A percentile compares a stretch with the other conserved stretches of the same genome.
These are phyloP conservation scores for Trilocha varians DNA, from an alignment of 2,888 invertebrate species.

Conservation along the genomic window DNA sequence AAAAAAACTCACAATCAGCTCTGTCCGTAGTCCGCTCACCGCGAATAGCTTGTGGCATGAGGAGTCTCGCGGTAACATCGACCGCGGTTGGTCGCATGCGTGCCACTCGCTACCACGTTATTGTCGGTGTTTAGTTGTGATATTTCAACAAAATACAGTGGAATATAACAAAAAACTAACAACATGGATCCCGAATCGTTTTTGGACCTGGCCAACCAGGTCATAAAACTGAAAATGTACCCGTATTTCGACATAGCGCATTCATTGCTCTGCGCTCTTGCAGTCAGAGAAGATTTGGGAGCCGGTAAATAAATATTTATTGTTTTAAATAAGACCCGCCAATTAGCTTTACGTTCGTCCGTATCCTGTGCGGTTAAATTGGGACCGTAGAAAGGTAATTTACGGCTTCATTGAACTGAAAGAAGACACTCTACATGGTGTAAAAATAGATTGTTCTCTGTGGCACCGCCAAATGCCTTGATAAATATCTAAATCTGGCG, in stretches of 20 bases:
- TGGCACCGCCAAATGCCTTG: conserved; percentile 22
- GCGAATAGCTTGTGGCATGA: conserved; percentile 8
- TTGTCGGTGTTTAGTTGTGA: conserved; percentile 69
- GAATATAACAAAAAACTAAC: conserved; percentile 26
- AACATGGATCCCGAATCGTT: conserved; percentile 96
- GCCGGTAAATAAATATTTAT: conserved; percentile 76
- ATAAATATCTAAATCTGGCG: conserved; percentile 4
- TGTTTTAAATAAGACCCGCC: conserved; percentile 36
- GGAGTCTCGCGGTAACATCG: conserved; percentile 66
- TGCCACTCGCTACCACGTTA: conserved; percentile 40
- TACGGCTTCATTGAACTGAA: conserved; percentile 39
- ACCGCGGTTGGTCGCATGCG: conserved; percentile 64
- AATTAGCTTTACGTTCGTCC: conserved; percentile 26
- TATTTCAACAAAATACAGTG: conserved; percentile 27
- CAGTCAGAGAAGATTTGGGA: conserved; percentile 95
- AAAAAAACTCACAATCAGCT: conserved; percentile 22
- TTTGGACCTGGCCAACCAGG: conserved; percentile 98
- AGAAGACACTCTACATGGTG: conserved; percentile 53
- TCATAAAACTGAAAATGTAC: conserved; percentile 99
- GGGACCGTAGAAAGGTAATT: conserved; percentile 17
- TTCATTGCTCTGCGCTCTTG: conserved; percentile 93
- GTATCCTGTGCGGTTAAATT: conserved; percentile 26
- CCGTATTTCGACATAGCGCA: conserved; percentile 99
- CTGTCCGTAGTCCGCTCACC: conserved; percentile 1
- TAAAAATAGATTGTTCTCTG: conserved; percentile 60